Evolutionary conservation across 1,140 invertebrate species (phyloP).

Genomic region (Thrips palmi): DNA sequence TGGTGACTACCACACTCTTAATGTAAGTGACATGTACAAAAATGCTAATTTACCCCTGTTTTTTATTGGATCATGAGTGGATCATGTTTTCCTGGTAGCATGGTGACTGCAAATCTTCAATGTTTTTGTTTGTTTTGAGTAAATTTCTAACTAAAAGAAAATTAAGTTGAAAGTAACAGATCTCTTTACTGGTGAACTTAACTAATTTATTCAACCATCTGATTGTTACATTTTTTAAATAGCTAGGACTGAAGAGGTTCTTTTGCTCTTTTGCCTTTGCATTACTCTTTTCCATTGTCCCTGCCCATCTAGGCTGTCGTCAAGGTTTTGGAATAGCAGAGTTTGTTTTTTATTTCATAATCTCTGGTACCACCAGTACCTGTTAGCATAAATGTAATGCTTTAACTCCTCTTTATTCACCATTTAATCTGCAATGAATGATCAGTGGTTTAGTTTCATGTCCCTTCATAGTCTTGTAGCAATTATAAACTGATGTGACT

Average conservation of each 20-base stretch:
- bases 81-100: not conserved
- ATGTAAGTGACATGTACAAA: no score
- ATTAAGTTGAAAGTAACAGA: no score
- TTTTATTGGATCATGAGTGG: slow-evolving; percentile 1
- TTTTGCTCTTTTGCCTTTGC: slow-evolving; percentile 3
- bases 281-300: not conserved
- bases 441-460: not conserved
- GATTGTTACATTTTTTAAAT: not conserved
- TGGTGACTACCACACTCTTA: slow-evolving; percentile 75
- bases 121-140: not conserved
- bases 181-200: slow-evolving; percentile 5
- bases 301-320: not conserved
- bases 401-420: not conserved
- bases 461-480: not conserved
- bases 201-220: slow-evolving; percentile 1
- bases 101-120: not conserved
- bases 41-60: slow-evolving; percentile 3
- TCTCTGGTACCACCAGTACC: not conserved
- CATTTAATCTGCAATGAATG: slow-evolving; percentile 1
- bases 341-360: not conserved
- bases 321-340: not conserved
- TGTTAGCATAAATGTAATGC: not conserved
- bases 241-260: not conserved
- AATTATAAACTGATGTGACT: no score
- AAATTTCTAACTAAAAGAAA: no score